Evolutionary conservation across 1,140 invertebrate genomes (phyloP).

Genomic region (Paraescarpia echinospica): DNA sequence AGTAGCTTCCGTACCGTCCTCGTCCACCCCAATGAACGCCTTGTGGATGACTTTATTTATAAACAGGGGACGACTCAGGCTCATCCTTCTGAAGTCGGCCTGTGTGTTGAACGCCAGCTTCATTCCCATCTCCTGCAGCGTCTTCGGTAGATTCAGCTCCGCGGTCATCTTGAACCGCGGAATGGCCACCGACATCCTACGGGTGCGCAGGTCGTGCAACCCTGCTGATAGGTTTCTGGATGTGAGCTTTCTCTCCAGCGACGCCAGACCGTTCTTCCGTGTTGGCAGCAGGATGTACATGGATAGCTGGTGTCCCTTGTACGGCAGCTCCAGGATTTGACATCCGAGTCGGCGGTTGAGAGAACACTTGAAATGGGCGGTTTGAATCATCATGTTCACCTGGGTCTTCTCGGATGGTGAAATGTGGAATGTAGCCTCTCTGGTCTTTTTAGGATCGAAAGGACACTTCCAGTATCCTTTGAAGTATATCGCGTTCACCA

Average conservation of each 20-base stretch:
- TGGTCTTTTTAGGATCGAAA: conserved; percentile 66
- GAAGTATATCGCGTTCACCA: too few relatives aligned
- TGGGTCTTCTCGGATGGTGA: conserved; percentile 38
- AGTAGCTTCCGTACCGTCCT: conserved; percentile 57
- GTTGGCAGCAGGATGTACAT: too few relatives aligned
- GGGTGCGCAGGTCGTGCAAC: too few relatives aligned
- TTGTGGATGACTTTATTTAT: conserved; percentile 59
- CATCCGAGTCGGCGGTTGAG: conserved; percentile 63
- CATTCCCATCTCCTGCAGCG: too few relatives aligned
- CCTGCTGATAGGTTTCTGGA: too few relatives aligned
- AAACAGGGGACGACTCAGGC: conserved; percentile 29
- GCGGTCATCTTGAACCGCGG: too few relatives aligned
- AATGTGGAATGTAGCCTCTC: conserved; percentile 41
- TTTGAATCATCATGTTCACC: conserved; percentile 59
- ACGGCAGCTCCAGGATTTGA: conserved; percentile 52
- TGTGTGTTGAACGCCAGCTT: neutral
- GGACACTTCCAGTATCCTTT: conserved; percentile 76
- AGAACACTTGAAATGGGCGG: conserved; percentile 67
- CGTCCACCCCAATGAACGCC: conserved; percentile 63
- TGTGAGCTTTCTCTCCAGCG: too few relatives aligned
- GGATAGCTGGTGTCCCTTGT: too few relatives aligned
- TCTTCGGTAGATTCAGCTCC: too few relatives aligned
- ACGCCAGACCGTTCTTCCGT: too few relatives aligned
- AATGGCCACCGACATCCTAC: too few relatives aligned
- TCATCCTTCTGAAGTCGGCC: conserved; percentile 43